phyloP scores from a whole-genome alignment of 2,888 invertebrate species.

The Hartigia nigra region DNA sequence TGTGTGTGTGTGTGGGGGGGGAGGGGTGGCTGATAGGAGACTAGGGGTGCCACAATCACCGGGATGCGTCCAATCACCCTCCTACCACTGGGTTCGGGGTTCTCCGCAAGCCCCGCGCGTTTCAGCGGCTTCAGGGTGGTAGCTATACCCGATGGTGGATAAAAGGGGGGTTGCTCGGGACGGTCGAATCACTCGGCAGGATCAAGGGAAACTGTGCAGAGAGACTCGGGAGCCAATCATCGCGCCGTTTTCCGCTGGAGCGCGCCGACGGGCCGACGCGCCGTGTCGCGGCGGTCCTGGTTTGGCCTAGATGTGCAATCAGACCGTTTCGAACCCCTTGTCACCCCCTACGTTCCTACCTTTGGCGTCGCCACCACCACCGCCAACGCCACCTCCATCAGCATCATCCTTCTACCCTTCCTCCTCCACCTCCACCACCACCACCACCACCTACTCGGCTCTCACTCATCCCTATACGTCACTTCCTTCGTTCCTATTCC shows the following conservation, averaged over 20 bases:
- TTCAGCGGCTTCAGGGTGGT: slow-evolving; percentile 37
- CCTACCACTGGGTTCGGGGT: slow-evolving; percentile 25
- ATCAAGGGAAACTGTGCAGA: slow-evolving; percentile 40
- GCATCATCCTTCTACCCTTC: slow-evolving; percentile 39
- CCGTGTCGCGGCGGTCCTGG: slow-evolving; percentile 57
- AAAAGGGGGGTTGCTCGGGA: slow-evolving; percentile 24
- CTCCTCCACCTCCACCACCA: slow-evolving; percentile 36
- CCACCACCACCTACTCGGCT: slow-evolving; percentile 22
- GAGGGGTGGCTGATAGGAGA: slow-evolving; percentile 23
- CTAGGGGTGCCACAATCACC: slow-evolving; percentile 63
- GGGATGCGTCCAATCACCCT: slow-evolving; percentile 65
- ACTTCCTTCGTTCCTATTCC: slow-evolving; percentile 10
- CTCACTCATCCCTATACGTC: slow-evolving; percentile 18
- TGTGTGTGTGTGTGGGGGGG: slow-evolving; percentile 38
- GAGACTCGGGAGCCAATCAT: slow-evolving; percentile 58
- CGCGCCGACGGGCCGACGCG: slow-evolving; percentile 47
- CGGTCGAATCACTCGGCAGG: slow-evolving; percentile 13
- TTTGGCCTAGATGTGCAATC: slow-evolving; percentile 67
- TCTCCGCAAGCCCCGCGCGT: slow-evolving; percentile 31
- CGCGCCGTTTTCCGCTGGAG: slow-evolving; percentile 62
- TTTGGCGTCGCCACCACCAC: slow-evolving; percentile 11
- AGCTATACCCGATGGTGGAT: slow-evolving; percentile 13
- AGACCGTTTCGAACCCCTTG: slow-evolving; percentile 54
- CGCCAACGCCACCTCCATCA: slow-evolving; percentile 32
- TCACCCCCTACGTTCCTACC: slow-evolving; percentile 24